Evolutionary conservation across 2,113 vertebrate species (phyloP).

Genomic region (Vicugna pacos): DNA sequence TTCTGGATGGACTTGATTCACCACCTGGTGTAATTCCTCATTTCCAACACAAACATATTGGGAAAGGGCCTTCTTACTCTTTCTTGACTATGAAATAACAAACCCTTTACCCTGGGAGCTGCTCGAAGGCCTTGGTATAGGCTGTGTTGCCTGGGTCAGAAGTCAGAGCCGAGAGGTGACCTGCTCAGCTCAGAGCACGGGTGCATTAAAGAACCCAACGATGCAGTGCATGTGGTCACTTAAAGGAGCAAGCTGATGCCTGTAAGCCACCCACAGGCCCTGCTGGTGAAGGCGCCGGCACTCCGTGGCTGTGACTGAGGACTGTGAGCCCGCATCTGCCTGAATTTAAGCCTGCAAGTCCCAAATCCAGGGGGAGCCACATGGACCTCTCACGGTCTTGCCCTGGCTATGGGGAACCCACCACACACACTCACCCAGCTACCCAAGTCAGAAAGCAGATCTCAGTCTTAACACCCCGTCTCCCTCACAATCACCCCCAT

Average conservation of each 20-base stretch:
- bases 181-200: not conserved
- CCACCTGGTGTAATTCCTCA: not conserved
- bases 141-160: not conserved
- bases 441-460: not conserved
- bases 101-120: not conserved
- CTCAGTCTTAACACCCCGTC: not conserved
- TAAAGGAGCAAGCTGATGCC: not conserved
- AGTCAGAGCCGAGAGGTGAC: not conserved
- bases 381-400: fast-evolving
- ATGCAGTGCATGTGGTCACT: not conserved
- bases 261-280: not conserved
- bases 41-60: conserved; percentile 29
- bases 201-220: not conserved
- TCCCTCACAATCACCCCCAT: too few species aligned
- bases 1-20: not conserved
- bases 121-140: not conserved
- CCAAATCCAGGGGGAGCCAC: not conserved
- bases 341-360: not conserved
- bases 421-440: not conserved
- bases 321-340: not conserved
- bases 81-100: not conserved
- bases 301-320: not conserved
- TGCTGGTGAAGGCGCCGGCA: fast-evolving
- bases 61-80: not conserved
- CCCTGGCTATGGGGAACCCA: not conserved